Conservation (phyloP, 2,113 vertebrate genomes). For the Thamnophis sirtalis region DNA sequence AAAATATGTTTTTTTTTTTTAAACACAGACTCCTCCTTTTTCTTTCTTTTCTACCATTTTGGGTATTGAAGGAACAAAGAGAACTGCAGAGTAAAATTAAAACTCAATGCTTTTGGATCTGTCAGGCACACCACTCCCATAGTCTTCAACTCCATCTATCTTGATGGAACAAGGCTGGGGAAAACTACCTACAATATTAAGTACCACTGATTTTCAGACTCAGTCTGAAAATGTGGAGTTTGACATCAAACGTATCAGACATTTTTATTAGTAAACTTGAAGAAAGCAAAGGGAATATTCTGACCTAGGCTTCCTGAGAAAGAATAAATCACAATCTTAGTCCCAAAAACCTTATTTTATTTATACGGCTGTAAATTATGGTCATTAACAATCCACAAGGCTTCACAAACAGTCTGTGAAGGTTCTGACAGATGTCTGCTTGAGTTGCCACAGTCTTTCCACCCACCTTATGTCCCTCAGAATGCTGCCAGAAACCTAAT, state of each 20-base stretch:
- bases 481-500: too few species aligned
- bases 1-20: not conserved
- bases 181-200: not conserved
- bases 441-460: too few species aligned
- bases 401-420: too few species aligned
- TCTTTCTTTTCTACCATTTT: not conserved
- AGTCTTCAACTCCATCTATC: not conserved
- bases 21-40: not conserved
- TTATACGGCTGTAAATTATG: too few species aligned
- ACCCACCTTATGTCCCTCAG: too few species aligned
- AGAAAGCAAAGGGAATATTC: not conserved
- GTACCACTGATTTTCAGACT: not conserved
- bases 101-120: not conserved
- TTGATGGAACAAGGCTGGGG: not conserved
- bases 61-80: not conserved
- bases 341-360: too few species aligned
- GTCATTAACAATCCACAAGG: too few species aligned
- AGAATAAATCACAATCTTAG: too few species aligned
- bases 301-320: too few species aligned
- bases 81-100: not conserved
- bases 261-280: not conserved
- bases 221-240: not conserved
- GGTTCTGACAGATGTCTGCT: too few species aligned
- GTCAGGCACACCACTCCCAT: not conserved
- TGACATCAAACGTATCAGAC: not conserved